phyloP scores from a whole-genome alignment of 1,140 invertebrate genomes.

The Andricus grossulariae region DNA sequence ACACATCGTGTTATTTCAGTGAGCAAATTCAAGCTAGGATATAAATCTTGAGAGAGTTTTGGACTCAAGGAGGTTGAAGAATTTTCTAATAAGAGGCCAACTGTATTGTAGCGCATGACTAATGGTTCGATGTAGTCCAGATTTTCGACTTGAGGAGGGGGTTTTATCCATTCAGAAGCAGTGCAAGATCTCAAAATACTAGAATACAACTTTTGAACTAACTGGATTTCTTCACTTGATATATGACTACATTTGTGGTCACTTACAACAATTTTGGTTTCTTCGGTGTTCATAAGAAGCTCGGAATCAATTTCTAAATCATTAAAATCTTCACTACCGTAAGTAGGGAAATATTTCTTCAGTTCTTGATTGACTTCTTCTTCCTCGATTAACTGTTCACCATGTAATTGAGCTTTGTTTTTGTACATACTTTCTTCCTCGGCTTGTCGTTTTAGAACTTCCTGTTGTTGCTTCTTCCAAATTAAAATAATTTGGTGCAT shows the following conservation, averaged over 20 bases:
- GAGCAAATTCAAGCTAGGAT: conserved; percentile 77
- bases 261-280: not conserved
- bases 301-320: conserved; percentile 73
- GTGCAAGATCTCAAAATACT: conserved; percentile 78
- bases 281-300: conserved; percentile 33
- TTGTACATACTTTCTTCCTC: conserved; percentile 90
- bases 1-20: conserved; percentile 49
- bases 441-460: conserved; percentile 80
- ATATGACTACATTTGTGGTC: conserved; percentile 63
- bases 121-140: conserved; percentile 77
- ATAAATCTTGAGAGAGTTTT: conserved; percentile 74
- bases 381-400: conserved; percentile 83
- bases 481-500: conserved; percentile 79
- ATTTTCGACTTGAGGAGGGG: conserved; percentile 58
- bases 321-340: conserved; percentile 81
- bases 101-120: conserved; percentile 78
- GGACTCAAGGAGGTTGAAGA: conserved; percentile 74
- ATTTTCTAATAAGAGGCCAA: conserved; percentile 75
- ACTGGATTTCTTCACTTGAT: conserved; percentile 77
- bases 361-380: conserved; percentile 84
- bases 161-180: conserved; percentile 77
- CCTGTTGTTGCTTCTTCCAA: conserved; percentile 87
- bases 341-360: conserved; percentile 85
- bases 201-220: conserved; percentile 79
- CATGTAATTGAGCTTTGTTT: conserved; percentile 78